Evolutionary conservation across 2,888 invertebrate genomes (phyloP).

Genomic region (Meta bourneti): DNA sequence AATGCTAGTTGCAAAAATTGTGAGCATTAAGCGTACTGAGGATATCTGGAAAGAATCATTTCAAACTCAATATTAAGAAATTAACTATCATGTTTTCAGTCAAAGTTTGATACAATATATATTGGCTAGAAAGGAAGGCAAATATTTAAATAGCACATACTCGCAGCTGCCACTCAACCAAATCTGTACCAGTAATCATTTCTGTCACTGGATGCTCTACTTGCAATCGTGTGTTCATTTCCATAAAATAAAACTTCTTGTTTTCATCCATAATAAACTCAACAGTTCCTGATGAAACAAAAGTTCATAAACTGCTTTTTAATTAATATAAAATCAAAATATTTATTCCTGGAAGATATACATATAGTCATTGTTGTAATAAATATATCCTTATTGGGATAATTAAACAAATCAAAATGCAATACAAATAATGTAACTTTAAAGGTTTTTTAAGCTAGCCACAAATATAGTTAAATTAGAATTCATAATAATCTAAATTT

Average conservation of each 20-base stretch:
- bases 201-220: conserved; percentile 98
- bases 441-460: too few relatives aligned
- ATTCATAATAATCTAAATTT: too few relatives aligned
- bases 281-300: conserved; percentile 88
- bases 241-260: conserved; percentile 98
- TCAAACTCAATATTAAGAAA: too few relatives aligned
- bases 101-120: too few relatives aligned
- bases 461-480: too few relatives aligned
- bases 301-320: neutral
- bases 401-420: neutral
- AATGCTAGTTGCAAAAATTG: too few relatives aligned
- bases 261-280: conserved; percentile 96
- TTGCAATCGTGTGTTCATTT: conserved; percentile 97
- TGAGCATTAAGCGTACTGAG: too few relatives aligned
- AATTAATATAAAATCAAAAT: neutral
- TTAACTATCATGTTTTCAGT: too few relatives aligned
- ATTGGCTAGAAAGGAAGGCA: too few relatives aligned
- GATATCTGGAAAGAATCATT: too few relatives aligned
- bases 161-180: conserved; percentile 96
- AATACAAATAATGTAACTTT: too few relatives aligned
- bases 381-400: neutral
- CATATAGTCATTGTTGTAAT: neutral
- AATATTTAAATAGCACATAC: conserved; percentile 77
- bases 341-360: too few relatives aligned
- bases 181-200: conserved; percentile 97